Evolutionary conservation across 2,888 invertebrate genomes (phyloP), one percentile per base, ranked within the genome.

Genomic region (Brachypterus glaber): DNA sequence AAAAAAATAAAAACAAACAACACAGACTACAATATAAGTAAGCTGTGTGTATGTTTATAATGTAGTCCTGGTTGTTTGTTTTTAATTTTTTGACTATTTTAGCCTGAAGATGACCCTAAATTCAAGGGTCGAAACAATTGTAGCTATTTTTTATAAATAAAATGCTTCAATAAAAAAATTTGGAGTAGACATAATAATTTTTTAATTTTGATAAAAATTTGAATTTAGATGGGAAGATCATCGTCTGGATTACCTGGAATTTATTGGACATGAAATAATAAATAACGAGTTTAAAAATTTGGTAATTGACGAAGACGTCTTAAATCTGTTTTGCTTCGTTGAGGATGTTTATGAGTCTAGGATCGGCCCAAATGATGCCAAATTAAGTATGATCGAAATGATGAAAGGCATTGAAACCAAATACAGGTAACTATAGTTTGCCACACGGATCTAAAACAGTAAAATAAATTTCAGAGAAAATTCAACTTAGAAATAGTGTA

Each of bases 281-380:
- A 61, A 72, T 41, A 71, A 72, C 1, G 59, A 71, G 30, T 78
- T 79, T 55, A 73, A 71, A 39, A 64, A 72, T 11, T 60, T 71
- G 21, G 67, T 77, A 1, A 72, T 72, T 35, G 68, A 73, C 8
- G 65, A 68, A 24, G 70, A 73, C 8, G 70, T 76, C 17, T 60
- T 79, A 14, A 72, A 73, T 53, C 58, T 79, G 24, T 62, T 68
- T 42, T 64, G 75, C 4, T 74, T 74, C 53, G 68, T 81, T 37
- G 76, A 79, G 54, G 79, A 77, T 54, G 71, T 76, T 17, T 80
- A 73, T 54, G 76, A 78, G 57, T 70, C 68, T 30, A 64, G 77
- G 27, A 66, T 74, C 16, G 69, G 64, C 1, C 70, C 74, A 9
- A 77, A 73, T 52, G 74, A 77, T 26, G 69, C 72, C 4, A 73